phyloP scores from a whole-genome alignment of 2,888 invertebrate genomes.

The Microctonus brassicae region DNA sequence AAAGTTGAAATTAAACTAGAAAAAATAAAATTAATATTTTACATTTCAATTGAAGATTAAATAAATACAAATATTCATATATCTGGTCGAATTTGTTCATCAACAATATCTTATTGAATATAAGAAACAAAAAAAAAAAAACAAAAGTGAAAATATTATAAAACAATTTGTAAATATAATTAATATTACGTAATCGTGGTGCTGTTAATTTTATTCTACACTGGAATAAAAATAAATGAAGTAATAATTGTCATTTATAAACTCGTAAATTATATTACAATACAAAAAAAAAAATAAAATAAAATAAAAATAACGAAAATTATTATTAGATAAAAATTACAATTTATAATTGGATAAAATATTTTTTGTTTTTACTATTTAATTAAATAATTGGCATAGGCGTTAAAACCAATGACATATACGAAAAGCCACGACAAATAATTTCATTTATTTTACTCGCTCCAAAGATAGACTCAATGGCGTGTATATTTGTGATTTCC shows the following conservation, averaged over 20 bases:
- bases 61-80: neutral
- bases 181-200: neutral
- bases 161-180: neutral
- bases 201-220: neutral
- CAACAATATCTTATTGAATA: neutral
- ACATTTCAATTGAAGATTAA: neutral
- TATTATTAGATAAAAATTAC: neutral
- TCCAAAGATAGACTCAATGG: constrained; percentile 47
- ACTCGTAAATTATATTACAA: too few relatives aligned
- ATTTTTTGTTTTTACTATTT: neutral
- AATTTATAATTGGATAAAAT: neutral
- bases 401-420: neutral
- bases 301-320: neutral
- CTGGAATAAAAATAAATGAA: neutral
- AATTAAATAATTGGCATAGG: neutral
- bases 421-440: constrained; percentile 39
- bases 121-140: neutral
- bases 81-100: neutral
- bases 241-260: too few relatives aligned
- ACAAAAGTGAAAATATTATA: neutral
- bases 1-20: neutral
- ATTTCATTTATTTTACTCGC: constrained; percentile 30
- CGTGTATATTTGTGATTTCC: constrained; percentile 58
- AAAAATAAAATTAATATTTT: neutral
- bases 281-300: neutral